Evolutionary conservation across 2,113 vertebrate species (phyloP), one percentile per base, ranked within the genome.

Genomic region (Polypterus bichir): DNA sequence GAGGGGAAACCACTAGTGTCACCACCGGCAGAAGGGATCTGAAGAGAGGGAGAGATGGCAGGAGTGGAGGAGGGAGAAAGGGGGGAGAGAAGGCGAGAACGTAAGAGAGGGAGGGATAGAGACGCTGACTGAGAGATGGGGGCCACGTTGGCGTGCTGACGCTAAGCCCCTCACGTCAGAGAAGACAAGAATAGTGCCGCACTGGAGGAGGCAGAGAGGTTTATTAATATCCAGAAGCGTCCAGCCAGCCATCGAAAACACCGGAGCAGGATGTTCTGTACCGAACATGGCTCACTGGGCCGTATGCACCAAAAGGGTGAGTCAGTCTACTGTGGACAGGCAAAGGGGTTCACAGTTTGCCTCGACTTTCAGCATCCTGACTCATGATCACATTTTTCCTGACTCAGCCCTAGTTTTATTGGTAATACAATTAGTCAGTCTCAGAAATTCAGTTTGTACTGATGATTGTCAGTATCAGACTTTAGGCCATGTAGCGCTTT

Each of bases 31-130:
- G 64, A 54, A 55, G 53, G 66, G 73, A 64, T 6, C 45, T 27
- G 47, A 47, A 70, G 65, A 59, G 67, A 64, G 59, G 44, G 57
- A 71, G 59, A 70, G 70, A 69, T 62, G 65, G 63, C 59, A 74
- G 70, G 72, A 73, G 71, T 72, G 74, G 72, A 75, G 69, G 76
- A 75, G 68, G 79, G 68, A 74, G 51, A 10, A 47, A 9, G 51
- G 46, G 27, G 7, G 5, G 27, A 4, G 46, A 48, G 47, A 10
- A 44, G 44, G 27, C 11, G 59, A 48, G 59, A 60, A 45, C 6
- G 4, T 83, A 74, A 75, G 75, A 81, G 81, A 65, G 73, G 65
- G 65, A 69, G 75, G 63, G 70, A 65, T 72, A 46, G 9, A 55
- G 54, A 55, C 27, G 59, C 27, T 60, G 47, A 8, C 27, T 46